Conservation (phyloP, 1,140 invertebrate species). For the Trypoxylus dichotomus region DNA sequence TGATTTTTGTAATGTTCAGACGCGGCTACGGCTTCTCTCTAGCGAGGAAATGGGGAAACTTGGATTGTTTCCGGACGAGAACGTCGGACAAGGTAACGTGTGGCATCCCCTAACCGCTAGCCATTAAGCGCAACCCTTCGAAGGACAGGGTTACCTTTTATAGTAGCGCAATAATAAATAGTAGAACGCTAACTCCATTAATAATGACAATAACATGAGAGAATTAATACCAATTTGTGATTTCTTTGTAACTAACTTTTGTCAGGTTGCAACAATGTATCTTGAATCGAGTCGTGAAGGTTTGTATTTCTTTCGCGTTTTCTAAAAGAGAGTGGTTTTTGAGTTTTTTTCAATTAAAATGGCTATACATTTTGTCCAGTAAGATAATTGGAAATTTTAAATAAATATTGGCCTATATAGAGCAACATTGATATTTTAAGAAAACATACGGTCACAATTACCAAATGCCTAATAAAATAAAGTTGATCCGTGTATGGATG, state of each 20-base stretch:
- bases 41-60: neutral
- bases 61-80: neutral
- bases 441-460: no score
- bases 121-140: conserved; percentile 8
- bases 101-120: conserved; percentile 34
- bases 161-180: conserved; percentile 6
- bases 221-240: neutral
- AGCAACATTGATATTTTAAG: no score
- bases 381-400: no score
- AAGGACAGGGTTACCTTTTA: neutral
- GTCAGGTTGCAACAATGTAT: conserved; percentile 22
- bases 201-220: conserved; percentile 1
- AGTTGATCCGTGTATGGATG: no score
- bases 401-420: no score
- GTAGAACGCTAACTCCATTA: neutral
- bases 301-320: no score
- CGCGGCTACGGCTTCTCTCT: conserved; percentile 48
- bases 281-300: neutral
- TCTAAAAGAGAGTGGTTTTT: no score
- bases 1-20: conserved; percentile 69
- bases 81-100: conserved; percentile 45
- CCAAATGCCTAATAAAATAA: no score
- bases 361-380: neutral
- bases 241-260: conserved; percentile 16
- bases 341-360: neutral